These are phyloP conservation scores for Fabriciana adippe DNA, from an alignment of 2,888 invertebrate species.

Conservation along the genomic window DNA sequence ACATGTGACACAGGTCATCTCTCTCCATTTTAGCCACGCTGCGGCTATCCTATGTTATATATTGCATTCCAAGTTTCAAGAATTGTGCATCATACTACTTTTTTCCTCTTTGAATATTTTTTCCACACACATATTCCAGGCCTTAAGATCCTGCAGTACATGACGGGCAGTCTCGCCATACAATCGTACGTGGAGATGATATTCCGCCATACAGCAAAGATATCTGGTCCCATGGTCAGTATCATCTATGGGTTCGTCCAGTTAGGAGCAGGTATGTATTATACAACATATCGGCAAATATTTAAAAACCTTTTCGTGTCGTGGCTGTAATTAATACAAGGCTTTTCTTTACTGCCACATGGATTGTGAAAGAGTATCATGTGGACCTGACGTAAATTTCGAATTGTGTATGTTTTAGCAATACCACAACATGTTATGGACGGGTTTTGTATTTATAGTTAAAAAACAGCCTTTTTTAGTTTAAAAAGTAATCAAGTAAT, in stretches of 20 bases:
- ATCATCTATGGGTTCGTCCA: constrained; percentile 84
- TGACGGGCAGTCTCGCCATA: constrained; percentile 83
- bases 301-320: not conserved
- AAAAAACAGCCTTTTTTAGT: no score
- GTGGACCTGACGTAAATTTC: not conserved
- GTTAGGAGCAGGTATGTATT: constrained; percentile 70
- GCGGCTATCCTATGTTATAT: no score
- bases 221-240: constrained; percentile 80
- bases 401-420: not conserved
- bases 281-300: not conserved
- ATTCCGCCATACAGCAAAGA: constrained; percentile 76
- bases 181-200: constrained; percentile 84
- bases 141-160: constrained; percentile 81
- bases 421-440: no score
- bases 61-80: no score
- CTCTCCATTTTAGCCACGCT: no score
- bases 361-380: not conserved
- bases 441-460: no score
- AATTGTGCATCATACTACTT: no score
- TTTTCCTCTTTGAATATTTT: not conserved
- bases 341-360: no score
- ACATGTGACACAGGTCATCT: no score
- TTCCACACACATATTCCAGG: constrained; percentile 54
- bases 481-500: no score
- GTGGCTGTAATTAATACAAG: not conserved